These are phyloP conservation scores for Echinops telfairi DNA, from an alignment of 2,113 vertebrate genomes.

Conservation along the genomic window DNA sequence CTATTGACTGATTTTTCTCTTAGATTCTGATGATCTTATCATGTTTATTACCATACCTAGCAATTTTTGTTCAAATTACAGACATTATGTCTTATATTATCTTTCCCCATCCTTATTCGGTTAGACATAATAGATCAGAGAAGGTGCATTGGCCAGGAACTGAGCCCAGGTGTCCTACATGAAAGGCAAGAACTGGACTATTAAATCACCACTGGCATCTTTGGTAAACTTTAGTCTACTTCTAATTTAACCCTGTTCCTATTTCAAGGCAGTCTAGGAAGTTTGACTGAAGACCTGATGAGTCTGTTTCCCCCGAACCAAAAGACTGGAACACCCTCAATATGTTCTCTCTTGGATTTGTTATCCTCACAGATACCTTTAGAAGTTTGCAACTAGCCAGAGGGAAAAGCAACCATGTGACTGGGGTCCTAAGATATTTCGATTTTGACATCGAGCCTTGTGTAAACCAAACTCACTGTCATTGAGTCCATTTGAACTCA, in stretches of 20 bases:
- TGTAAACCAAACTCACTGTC: neutral
- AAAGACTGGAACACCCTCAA: neutral
- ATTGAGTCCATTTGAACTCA: too few species aligned
- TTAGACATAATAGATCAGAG: neutral
- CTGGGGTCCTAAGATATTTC: neutral
- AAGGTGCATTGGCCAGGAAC: neutral
- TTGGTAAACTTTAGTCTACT: neutral
- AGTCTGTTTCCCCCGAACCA: neutral
- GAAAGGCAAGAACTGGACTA: neutral
- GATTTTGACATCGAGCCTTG: constrained; percentile 15
- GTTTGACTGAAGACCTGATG: neutral
- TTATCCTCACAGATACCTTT: neutral
- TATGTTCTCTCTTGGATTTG: constrained; percentile 7
- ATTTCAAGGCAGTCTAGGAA: neutral
- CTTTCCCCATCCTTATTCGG: constrained; percentile 15
- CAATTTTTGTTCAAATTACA: constrained; percentile 23
- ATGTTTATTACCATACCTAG: neutral
- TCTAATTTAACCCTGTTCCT: constrained; percentile 24
- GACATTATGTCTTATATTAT: neutral
- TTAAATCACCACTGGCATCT: neutral
- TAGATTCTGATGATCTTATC: neutral
- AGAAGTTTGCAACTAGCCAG: constrained; percentile 38
- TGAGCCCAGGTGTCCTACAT: neutral
- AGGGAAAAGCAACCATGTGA: neutral
- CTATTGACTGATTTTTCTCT: too few species aligned